phyloP scores from a whole-genome alignment of 2,797 vertebrate species.

The Cephalopachus bancanus region DNA sequence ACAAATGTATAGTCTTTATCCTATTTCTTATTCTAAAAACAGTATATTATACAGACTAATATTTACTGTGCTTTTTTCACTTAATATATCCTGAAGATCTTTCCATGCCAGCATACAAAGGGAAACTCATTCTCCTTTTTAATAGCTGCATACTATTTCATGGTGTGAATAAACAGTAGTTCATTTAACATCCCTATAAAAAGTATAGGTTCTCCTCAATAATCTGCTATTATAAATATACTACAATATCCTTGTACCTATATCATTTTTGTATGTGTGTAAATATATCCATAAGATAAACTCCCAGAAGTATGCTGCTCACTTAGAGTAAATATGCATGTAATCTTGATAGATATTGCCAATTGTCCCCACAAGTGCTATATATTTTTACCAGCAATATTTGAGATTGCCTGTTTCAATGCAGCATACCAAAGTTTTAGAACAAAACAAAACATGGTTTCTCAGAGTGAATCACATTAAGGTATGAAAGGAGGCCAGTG shows the following conservation, averaged over 20 bases:
- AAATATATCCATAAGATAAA: background rate
- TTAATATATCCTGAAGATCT: background rate
- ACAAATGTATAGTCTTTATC: background rate
- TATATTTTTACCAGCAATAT: background rate
- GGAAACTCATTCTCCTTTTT: background rate
- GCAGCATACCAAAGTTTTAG: background rate
- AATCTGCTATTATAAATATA: background rate
- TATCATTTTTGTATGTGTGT: background rate
- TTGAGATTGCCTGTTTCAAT: background rate
- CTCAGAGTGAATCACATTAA: background rate
- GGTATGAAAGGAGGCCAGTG: background rate
- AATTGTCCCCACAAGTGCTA: background rate
- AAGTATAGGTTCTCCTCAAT: background rate
- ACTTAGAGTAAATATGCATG: background rate
- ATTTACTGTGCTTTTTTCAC: background rate
- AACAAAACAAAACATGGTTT: background rate
- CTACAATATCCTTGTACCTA: background rate
- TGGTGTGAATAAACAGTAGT: background rate
- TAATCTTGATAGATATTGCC: background rate
- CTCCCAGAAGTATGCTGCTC: background rate
- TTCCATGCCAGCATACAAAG: background rate
- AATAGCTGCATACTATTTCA: background rate
- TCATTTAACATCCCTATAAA: background rate
- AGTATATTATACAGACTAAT: background rate
- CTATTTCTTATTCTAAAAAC: background rate